phyloP scores from a whole-genome alignment of 2,888 invertebrate genomes.

The Stegophylla sp. region DNA sequence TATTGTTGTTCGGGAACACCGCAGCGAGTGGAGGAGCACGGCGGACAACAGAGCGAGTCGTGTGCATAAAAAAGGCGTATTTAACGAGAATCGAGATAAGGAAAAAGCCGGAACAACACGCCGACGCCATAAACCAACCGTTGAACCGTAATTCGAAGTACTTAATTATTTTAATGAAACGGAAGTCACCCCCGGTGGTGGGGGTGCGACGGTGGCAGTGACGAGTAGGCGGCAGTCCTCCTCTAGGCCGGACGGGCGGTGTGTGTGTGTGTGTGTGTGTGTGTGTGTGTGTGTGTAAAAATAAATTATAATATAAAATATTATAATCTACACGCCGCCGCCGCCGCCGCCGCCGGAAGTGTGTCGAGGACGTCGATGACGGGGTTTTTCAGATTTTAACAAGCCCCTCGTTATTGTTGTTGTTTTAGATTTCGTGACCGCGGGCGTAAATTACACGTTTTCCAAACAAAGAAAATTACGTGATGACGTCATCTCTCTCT shows the following conservation, averaged over 20 bases:
- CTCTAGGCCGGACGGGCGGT: no score
- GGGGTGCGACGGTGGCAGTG: background rate
- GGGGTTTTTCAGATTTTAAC: background rate
- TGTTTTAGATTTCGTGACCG: background rate
- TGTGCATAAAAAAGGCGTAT: background rate
- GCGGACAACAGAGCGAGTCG: no score
- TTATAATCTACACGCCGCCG: no score
- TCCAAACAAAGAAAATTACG: no score
- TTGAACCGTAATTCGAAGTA: background rate
- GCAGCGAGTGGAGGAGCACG: no score
- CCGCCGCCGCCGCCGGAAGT: no score
- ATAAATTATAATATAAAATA: constrained; percentile 15
- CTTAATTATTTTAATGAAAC: background rate
- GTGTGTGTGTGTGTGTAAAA: no score
- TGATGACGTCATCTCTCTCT: no score
- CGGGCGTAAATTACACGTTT: background rate
- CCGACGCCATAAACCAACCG: background rate
- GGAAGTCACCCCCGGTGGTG: background rate
- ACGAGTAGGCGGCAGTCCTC: no score
- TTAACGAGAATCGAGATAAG: background rate
- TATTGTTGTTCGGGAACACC: no score
- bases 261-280: no score
- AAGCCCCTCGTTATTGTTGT: background rate
- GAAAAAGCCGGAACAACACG: background rate
- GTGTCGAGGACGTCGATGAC: background rate